phyloP scores from a whole-genome alignment of 2,888 invertebrate species.

The Cataglyphis albicans region DNA sequence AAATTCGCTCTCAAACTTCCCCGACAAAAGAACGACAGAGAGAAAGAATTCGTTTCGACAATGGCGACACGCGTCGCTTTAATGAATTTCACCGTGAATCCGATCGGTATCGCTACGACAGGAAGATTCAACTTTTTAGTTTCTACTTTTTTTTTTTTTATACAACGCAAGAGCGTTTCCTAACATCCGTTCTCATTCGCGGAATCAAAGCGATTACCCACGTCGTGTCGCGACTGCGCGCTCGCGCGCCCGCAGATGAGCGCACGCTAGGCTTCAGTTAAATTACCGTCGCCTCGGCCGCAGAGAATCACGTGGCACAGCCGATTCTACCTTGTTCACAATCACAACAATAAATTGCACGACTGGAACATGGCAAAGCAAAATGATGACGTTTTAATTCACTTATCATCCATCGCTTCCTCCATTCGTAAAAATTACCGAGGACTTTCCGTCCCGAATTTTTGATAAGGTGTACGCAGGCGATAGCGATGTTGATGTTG shows the following conservation, averaged over 20 bases:
- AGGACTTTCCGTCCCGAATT: not conserved
- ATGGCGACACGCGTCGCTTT: slow-evolving; percentile 45
- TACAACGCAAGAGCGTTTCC: slow-evolving; percentile 79
- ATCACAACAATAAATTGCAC: slow-evolving; percentile 49
- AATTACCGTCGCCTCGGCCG: slow-evolving; percentile 59
- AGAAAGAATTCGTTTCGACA: slow-evolving; percentile 19
- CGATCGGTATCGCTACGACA: slow-evolving; percentile 56
- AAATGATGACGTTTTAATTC: slow-evolving; percentile 9
- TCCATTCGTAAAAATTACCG: not conserved
- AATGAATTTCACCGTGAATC: slow-evolving; percentile 64
- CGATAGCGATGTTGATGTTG: not conserved
- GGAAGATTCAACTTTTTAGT: slow-evolving; percentile 79
- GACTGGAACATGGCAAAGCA: slow-evolving; percentile 43
- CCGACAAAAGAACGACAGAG: not conserved
- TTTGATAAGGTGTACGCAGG: not conserved
- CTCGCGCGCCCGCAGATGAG: slow-evolving; percentile 75
- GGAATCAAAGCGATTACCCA: slow-evolving; percentile 83
- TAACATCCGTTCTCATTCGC: slow-evolving; percentile 84
- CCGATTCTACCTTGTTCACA: slow-evolving; percentile 32
- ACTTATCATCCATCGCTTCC: not conserved
- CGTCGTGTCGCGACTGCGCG: slow-evolving; percentile 77
- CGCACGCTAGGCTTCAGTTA: slow-evolving; percentile 68
- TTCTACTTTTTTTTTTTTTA: slow-evolving; percentile 72
- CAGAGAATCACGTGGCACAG: slow-evolving; percentile 50
- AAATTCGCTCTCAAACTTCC: not conserved